These are phyloP conservation scores for Chelonoidis abingdonii DNA, from an alignment of 2,113 vertebrate species.

Conservation along the genomic window DNA sequence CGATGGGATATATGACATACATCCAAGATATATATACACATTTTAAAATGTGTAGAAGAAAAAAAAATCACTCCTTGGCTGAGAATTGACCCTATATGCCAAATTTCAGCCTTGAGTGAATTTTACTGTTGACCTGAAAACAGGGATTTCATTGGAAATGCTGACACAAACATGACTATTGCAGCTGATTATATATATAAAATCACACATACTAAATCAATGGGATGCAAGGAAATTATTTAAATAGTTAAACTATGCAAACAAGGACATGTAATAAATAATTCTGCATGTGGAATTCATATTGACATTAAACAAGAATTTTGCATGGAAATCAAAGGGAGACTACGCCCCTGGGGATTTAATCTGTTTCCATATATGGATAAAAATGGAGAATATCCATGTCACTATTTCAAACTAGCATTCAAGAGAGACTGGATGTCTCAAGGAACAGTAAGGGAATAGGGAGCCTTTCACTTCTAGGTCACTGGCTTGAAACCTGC, in stretches of 20 bases:
- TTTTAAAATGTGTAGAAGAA: neutral
- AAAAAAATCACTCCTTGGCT: slow-evolving; percentile 31
- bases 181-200: slow-evolving; percentile 30
- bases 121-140: slow-evolving; percentile 69
- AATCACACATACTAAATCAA: slow-evolving; percentile 42
- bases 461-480: slow-evolving; percentile 68
- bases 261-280: slow-evolving; percentile 25
- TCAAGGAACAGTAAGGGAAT: slow-evolving; percentile 45
- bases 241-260: slow-evolving; percentile 59
- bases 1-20: neutral
- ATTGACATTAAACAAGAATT: slow-evolving; percentile 44
- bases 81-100: slow-evolving; percentile 16
- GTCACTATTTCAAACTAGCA: slow-evolving; percentile 62
- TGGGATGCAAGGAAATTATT: slow-evolving; percentile 34
- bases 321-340: slow-evolving; percentile 28
- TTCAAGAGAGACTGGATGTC: slow-evolving; percentile 57
- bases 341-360: neutral
- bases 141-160: slow-evolving; percentile 67
- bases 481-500: slow-evolving; percentile 72
- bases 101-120: slow-evolving; percentile 3
- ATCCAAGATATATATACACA: neutral
- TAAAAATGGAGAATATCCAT: slow-evolving; percentile 37
- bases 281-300: slow-evolving; percentile 40
- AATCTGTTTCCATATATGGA: slow-evolving; percentile 11
- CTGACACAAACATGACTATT: slow-evolving; percentile 72